Evolutionary conservation across 64 coral and sea anemone species (phyloP).

Genomic region (Platygyra sinensis): DNA sequence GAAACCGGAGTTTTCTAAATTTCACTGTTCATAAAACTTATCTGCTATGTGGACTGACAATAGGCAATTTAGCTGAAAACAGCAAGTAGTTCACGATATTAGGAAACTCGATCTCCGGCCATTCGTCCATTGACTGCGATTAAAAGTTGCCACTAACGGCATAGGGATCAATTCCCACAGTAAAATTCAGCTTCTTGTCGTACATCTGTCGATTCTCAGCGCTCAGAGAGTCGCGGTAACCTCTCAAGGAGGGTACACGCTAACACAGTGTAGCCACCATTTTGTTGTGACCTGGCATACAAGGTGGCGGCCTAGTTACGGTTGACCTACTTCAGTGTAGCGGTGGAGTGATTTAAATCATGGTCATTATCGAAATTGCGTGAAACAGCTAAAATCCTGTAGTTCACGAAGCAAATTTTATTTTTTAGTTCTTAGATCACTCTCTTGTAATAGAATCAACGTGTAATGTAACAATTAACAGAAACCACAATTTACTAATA

Average conservation of each 20-base stretch:
- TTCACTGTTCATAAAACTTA: too few species aligned
- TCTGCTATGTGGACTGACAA: too few species aligned
- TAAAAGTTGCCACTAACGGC: conserved; percentile 44
- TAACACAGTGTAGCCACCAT: conserved; percentile 26
- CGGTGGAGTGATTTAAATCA: too few species aligned
- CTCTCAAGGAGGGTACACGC: conserved; percentile 33
- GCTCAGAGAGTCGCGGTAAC: conserved; percentile 39
- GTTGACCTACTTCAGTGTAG: too few species aligned
- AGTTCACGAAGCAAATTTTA: too few species aligned
- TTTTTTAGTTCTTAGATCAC: too few species aligned
- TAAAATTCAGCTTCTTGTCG: conserved; percentile 14
- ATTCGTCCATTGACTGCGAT: conserved; percentile 38
- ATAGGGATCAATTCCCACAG: conserved; percentile 57
- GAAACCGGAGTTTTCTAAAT: too few species aligned
- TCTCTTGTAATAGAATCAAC: too few species aligned
- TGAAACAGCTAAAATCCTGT: too few species aligned
- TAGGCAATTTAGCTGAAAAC: conserved; percentile 13
- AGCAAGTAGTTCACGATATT: conserved; percentile 67
- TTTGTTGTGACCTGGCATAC: conserved; percentile 40
- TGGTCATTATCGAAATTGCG: too few species aligned
- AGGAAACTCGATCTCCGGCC: conserved; percentile 65
- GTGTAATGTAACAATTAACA: too few species aligned
- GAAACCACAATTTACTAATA: too few species aligned
- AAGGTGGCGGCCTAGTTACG: conserved; percentile 59
- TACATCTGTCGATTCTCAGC: conserved; percentile 32